Evolutionary conservation across 2,888 invertebrate genomes (phyloP), one percentile per base, ranked within the genome.

Genomic region (Ferdinandea cuprea): DNA sequence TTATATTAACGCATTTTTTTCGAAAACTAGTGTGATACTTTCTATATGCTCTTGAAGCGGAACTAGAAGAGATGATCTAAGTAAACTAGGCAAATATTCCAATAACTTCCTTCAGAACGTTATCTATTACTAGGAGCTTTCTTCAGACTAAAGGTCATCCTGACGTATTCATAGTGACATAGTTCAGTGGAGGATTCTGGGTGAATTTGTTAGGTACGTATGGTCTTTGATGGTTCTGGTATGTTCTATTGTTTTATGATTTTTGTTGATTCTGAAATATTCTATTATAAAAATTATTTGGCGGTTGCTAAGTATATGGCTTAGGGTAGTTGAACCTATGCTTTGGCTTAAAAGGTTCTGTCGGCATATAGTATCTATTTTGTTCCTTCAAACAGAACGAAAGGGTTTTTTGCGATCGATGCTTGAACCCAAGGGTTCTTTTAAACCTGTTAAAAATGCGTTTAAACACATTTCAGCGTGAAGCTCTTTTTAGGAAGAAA

Each of bases 381-480:
- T 25, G 25, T 25, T 25, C 25, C 5, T 25, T 25, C 5, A 25
- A 2, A 25, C 25, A 85, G 8, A 52, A n/a, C n/a, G n/a, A 13
- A 84, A 72, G 15, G 80, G 81, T n/a, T n/a, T 37, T 40, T 66
- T 9, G 78, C 63, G 8, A 86, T 19, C 0, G 30, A 85, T 79
- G 3, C 50, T 79, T 4, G 85, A 84, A 7, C 85, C 76, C 1
- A 81, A 7, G 8, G 84, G 85, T 76, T 78, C 85, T 40, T 54
- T 80, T 17, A 85, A 42, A 3, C 84, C 84, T 2, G 42, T 72
- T 17, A 85, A n/a, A 19, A 86, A 85, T 8, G 5, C 25, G 5
- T 25, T 25, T 25, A 25, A 25, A 25, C 25, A 25, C 25, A 25
- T 25, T 25, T 25, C 25, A 5, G 3, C 5, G 25, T 25, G 5